phyloP scores from a whole-genome alignment of 2,797 vertebrate species.

The Pampus argenteus region DNA sequence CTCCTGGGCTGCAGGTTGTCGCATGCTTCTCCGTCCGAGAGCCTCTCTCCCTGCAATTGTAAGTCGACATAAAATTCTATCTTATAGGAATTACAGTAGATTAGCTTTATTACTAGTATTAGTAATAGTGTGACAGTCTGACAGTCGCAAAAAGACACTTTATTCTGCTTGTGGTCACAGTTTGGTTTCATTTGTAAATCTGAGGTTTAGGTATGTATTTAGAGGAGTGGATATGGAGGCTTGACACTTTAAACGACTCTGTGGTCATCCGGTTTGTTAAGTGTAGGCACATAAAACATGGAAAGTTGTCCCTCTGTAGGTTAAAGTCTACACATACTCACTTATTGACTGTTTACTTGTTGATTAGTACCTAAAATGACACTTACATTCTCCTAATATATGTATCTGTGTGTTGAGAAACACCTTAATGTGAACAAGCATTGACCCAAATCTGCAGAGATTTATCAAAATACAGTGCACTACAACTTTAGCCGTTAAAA shows the following conservation, averaged over 20 bases:
- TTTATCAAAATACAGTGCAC: not conserved
- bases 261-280: not conserved
- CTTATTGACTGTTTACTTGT: not conserved
- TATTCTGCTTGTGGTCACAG: not conserved
- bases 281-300: not conserved
- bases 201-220: too few relatives aligned
- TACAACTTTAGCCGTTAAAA: not conserved
- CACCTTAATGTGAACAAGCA: not conserved
- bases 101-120: too few relatives aligned
- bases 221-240: too few relatives aligned
- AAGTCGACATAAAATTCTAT: slow-evolving; percentile 13
- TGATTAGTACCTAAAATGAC: not conserved
- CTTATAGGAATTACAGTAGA: too few relatives aligned
- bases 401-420: not conserved
- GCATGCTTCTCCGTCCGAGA: not conserved
- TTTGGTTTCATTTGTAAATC: slow-evolving; percentile 8
- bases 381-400: not conserved
- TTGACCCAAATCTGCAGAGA: not conserved
- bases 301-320: not conserved
- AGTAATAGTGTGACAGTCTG: too few relatives aligned
- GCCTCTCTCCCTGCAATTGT: not conserved
- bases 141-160: not conserved
- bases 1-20: slow-evolving; percentile 35
- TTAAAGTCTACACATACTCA: not conserved
- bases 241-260: too few relatives aligned